phyloP scores from a whole-genome alignment of 2,888 invertebrate genomes.

The Calliphora vomitoria region DNA sequence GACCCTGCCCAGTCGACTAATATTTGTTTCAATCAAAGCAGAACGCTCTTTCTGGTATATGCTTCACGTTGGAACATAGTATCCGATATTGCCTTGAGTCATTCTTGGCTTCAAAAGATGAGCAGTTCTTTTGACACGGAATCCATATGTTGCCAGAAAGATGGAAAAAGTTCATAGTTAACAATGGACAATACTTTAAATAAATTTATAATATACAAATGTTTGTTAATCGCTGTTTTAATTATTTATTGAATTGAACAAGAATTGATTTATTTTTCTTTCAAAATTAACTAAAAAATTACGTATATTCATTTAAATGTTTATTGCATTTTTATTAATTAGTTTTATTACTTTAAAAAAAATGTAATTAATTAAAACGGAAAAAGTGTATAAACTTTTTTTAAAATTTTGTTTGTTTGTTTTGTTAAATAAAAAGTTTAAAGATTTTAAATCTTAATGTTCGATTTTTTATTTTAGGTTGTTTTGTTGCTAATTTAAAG shows the following conservation, averaged over 20 bases:
- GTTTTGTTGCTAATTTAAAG: constrained; percentile 37
- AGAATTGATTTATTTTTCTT: constrained; percentile 16
- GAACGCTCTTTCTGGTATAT: too few relatives aligned
- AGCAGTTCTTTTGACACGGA: too few relatives aligned
- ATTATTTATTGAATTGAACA: constrained; percentile 42
- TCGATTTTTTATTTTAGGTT: constrained; percentile 37
- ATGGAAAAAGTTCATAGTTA: too few relatives aligned
- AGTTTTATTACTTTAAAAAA: constrained; percentile 62
- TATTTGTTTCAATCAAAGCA: too few relatives aligned
- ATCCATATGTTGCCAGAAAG: too few relatives aligned
- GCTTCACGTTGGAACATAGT: too few relatives aligned
- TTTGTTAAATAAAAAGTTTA: constrained; percentile 61
- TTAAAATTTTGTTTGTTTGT: constrained; percentile 14
- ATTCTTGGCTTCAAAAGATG: too few relatives aligned
- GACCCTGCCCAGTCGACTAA: too few relatives aligned
- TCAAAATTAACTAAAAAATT: neutral
- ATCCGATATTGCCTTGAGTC: too few relatives aligned
- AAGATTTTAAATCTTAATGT: constrained; percentile 71
- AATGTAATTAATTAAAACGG: constrained; percentile 57
- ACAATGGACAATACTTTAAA: too few relatives aligned
- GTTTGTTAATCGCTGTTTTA: neutral
- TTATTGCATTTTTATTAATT: constrained; percentile 57
- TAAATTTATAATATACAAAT: too few relatives aligned
- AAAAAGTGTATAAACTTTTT: constrained; percentile 56
- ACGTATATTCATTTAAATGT: neutral